Percentiles rank a stretch among this genome's conserved stretches.
Evolutionary conservation across 2,797 vertebrate genomes (phyloP).

Genomic region (Arnoldichthys spilopterus): DNA sequence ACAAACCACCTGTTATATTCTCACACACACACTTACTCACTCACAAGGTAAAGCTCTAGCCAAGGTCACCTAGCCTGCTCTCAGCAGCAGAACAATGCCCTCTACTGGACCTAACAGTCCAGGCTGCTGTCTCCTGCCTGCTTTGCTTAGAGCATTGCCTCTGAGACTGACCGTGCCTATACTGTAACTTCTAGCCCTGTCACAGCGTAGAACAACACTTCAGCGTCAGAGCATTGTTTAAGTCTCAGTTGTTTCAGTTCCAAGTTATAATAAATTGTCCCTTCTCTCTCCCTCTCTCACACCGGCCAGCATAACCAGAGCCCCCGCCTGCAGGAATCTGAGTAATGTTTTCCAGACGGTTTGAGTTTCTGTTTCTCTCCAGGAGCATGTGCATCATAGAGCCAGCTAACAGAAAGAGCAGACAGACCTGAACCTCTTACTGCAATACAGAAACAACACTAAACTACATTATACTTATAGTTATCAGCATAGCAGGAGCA

Average conservation of each 20-base stretch:
- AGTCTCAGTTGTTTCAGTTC: slow-evolving; percentile 21
- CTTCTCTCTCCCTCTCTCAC: slow-evolving; percentile 14
- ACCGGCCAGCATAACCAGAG: slow-evolving; percentile 64
- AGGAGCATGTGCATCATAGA: slow-evolving; percentile 39
- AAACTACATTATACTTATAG: background rate
- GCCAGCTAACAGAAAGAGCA: slow-evolving; percentile 6
- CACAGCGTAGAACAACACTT: background rate
- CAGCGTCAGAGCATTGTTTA: background rate
- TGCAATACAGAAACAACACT: slow-evolving; percentile 5
- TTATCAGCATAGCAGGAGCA: slow-evolving; percentile 1
- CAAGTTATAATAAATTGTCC: slow-evolving; percentile 33
- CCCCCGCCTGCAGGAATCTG: slow-evolving; percentile 69
- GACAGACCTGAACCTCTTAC: background rate
- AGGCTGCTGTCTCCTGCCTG: background rate
- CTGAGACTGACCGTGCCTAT: background rate
- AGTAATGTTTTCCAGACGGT: slow-evolving; percentile 77
- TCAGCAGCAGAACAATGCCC: slow-evolving; percentile 31
- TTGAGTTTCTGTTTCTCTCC: slow-evolving; percentile 40
- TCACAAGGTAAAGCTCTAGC: slow-evolving; percentile 17
- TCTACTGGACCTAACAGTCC: slow-evolving; percentile 36
- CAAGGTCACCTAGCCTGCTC: slow-evolving; percentile 33
- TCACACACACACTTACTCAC: slow-evolving; percentile 1
- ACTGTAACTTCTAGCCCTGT: background rate
- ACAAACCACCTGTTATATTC: slow-evolving; percentile 27
- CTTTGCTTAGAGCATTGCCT: background rate